phyloP scores from a whole-genome alignment of 2,888 invertebrate species.

The Toxonevra muliebris region DNA sequence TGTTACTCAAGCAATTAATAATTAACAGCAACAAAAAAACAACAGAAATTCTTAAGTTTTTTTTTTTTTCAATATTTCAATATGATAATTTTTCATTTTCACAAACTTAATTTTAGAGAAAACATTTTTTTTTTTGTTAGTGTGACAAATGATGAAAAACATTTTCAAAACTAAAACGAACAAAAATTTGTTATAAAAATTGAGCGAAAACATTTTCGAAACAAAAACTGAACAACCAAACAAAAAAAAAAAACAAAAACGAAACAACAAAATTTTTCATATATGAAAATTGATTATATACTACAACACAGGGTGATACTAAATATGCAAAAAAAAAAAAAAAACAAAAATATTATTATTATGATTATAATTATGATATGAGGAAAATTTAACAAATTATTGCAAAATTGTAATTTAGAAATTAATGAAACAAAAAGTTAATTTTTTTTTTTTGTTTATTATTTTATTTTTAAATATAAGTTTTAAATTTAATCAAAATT shows the following conservation, averaged over 20 bases:
- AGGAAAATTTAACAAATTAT: constrained; percentile 7
- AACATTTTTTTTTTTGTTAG: not conserved
- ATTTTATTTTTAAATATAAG: not conserved
- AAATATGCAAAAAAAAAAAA: constrained; percentile 50
- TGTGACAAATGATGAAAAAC: not conserved
- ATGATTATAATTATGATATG: not conserved
- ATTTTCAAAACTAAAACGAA: constrained; percentile 13
- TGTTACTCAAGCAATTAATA: not conserved
- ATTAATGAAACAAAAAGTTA: not conserved
- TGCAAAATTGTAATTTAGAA: no score
- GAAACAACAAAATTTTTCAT: constrained; percentile 37
- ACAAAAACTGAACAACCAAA: constrained; percentile 32
- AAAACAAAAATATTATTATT: constrained; percentile 15
- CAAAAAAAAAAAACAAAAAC: constrained; percentile 39
- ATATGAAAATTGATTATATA: constrained; percentile 41
- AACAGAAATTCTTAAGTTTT: no score
- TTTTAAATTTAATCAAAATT: no score
- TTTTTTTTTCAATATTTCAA: no score
- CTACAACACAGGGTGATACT: constrained; percentile 64
- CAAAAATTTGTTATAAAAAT: not conserved
- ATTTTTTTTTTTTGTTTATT: not conserved
- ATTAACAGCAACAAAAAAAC: not conserved
- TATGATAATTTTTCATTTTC: no score
- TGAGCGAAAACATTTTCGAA: constrained; percentile 16
- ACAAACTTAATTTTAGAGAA: constrained; percentile 23